Base-by-base conservation (phyloP, 2,888 invertebrate genomes). In the Xylocampa areola region DNA sequence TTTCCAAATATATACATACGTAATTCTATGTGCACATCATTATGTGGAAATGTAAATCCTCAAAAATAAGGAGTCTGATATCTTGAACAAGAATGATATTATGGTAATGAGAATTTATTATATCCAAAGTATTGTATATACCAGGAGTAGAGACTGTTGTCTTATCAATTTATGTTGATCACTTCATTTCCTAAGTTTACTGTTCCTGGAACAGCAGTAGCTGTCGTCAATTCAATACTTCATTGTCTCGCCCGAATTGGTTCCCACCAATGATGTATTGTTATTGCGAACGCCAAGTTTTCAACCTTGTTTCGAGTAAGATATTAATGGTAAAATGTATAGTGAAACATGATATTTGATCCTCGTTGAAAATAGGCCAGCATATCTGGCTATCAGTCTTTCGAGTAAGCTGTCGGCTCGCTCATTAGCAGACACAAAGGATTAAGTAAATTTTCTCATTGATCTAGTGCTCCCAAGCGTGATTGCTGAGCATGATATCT, bases 1-100 rank as follows among this genome's bases (percentile, higher is more conserved):
- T 80, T 84, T 79, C 77, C 76, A 69, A 76, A 59, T 51, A 45
- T 35, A 25, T 32, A 68, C 71, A 71, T 80, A 77, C 79, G 78
- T 80, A 79, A 49, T 63, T 49, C 59, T 58, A 54, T 68, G 51
- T 65, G 60, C 59, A 51, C 60, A 45, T 37, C 40, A 55, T 45
- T 59, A 35, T 41, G 17, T 39, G 35, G n/a, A n/a, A n/a, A n/a
- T 59, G 11, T 35, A 27, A 25, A 13, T 14, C 23, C 21, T 25
- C 10, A 17, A 1, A n/a, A 29, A 25, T 65, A 58, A 13, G 13
- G 11, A 13, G 23, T 27, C 16, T 48, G 8, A 1, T 23, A 10
- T 35, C 33, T 13, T 35, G 25, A 39, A 17, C 32, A 30, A 19
- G 6, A 25, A 11, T 17, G 16, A 27, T 2, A 19, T 30, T 43